Base-by-base conservation (phyloP, 1,140 invertebrate genomes). In the Conus ventricosus region DNA sequence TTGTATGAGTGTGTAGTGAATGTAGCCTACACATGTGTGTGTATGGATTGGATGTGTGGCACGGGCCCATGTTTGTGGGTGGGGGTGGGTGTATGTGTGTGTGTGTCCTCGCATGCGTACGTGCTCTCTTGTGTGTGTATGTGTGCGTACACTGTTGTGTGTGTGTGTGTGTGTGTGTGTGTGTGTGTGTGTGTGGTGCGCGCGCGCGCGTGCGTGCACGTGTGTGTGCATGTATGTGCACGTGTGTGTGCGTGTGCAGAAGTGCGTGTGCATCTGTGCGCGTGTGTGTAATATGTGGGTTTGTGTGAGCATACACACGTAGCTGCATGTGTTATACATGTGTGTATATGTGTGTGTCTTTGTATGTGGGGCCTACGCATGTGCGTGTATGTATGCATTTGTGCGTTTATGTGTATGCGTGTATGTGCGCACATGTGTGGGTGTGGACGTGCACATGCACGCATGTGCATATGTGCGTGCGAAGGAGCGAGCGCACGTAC, bases 171-270 rank as follows among this genome's bases (percentile, higher is more conserved):
- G 76, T 80, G 39, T 80, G 76, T 80, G 76, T 80, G 76, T 80
- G 76, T 80, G 76, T 80, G 76, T 80, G 76, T 80, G 76, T 80
- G n/a, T n/a, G n/a, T n/a, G n/a, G n/a, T n/a, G n/a, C n/a, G n/a
- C n/a, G n/a, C n/a, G n/a, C n/a, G 76, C 51, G 76, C 51, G 76
- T 80, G 76, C 51, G 76, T 27, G n/a, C n/a, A 27, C 51, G 76
- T 51, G 76, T 80, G 25, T 80, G 76, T 80, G 76, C n/a, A n/a
- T 80, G 39, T 80, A 7, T 80, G 76, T 80, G 39, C 39, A n/a
- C n/a, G n/a, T 80, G 76, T 80, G 76, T 80, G 76, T 80, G 76
- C 51, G 76, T 80, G 76, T 80, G 76, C 51, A n/a, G n/a, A n/a
- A n/a, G 76, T 80, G 76, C 51, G 76, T 80, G 76, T 80, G 76